Conservation (phyloP, 1,140 invertebrate species). For the Trichogramma pretiosum region DNA sequence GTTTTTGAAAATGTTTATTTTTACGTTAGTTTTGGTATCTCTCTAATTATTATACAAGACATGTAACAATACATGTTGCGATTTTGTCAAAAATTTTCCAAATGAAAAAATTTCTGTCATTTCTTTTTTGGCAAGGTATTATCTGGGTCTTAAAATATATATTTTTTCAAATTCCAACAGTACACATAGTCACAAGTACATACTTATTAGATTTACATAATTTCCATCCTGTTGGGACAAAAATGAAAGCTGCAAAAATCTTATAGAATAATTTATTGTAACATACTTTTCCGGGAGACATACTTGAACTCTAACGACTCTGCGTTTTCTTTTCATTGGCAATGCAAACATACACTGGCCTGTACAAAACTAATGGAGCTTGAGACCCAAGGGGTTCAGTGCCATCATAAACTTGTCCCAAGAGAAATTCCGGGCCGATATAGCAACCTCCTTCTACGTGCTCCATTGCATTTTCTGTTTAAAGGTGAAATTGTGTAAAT, state of each 20-base stretch:
- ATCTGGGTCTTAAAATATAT: constrained; percentile 1
- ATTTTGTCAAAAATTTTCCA: constrained; percentile 6
- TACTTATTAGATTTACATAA: not conserved
- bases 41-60: no score
- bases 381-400: constrained; percentile 33
- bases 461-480: constrained; percentile 58
- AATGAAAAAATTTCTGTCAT: no score
- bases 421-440: constrained; percentile 71
- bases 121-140: no score
- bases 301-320: no score
- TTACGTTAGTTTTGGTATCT: no score
- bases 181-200: not conserved
- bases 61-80: not conserved
- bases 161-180: not conserved
- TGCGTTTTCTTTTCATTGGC: constrained; percentile 26
- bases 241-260: no score
- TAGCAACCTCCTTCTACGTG: constrained; percentile 75
- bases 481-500: no score
- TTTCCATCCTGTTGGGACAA: not conserved
- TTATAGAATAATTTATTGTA: no score
- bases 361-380: constrained; percentile 27
- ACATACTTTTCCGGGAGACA: no score
- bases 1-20: no score
- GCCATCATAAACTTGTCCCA: constrained; percentile 79
- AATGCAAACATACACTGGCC: constrained; percentile 30